Conservation (phyloP, 2,888 invertebrate species). For the Sipha maydis region DNA sequence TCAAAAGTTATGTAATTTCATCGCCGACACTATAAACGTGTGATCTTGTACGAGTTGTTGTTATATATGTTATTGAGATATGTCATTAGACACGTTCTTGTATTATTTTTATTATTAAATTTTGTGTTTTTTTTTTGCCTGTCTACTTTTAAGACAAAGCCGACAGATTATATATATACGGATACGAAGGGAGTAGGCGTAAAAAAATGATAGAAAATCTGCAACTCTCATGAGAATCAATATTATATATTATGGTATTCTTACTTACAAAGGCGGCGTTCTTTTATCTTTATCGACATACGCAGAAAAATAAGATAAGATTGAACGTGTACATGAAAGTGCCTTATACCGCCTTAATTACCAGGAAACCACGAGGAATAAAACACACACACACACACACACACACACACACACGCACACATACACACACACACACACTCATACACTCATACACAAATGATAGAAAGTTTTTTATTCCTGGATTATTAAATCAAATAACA, state of each 20-base stretch:
- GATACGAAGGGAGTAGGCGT: slow-evolving; percentile 17
- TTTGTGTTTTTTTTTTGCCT: neutral
- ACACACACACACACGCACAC: neutral
- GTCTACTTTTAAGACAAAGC: slow-evolving; percentile 32
- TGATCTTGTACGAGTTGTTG: neutral
- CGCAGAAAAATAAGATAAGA: slow-evolving; percentile 57
- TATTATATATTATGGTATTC: no score
- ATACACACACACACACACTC: neutral
- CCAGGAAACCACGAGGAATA: slow-evolving; percentile 34
- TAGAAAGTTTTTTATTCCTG: slow-evolving; percentile 35
- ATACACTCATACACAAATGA: neutral
- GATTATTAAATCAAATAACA: slow-evolving; percentile 50
- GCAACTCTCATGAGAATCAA: slow-evolving; percentile 60
- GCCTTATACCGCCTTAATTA: slow-evolving; percentile 35
- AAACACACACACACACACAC: neutral
- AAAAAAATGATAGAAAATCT: slow-evolving; percentile 34
- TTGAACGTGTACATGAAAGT: slow-evolving; percentile 43
- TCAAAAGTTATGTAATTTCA: slow-evolving; percentile 43
- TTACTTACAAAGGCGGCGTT: neutral
- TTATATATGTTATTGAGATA: slow-evolving; percentile 14
- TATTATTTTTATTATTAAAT: slow-evolving; percentile 13
- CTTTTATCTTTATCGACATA: slow-evolving; percentile 57
- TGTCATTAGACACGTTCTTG: slow-evolving; percentile 26
- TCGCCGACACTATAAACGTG: neutral
- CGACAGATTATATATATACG: neutral